Evolutionary conservation across 1,140 invertebrate species (phyloP), one percentile per base, ranked within the genome.

Genomic region (Scaptomyza pallida): DNA sequence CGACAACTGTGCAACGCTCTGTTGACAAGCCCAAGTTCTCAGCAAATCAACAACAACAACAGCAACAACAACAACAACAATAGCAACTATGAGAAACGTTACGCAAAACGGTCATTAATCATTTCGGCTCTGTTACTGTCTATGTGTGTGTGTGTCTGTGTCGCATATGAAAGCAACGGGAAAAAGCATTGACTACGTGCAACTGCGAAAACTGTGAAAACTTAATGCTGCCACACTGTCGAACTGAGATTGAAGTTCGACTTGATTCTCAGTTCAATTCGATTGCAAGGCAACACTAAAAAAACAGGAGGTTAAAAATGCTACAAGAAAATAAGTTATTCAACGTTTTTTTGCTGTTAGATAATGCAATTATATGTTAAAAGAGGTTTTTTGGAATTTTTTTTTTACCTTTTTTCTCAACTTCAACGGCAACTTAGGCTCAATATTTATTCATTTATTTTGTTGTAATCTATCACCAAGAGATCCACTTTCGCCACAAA

Each of bases 41-140:
- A 30, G 40, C 44, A 60, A 67, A 60, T 59, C 56, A 51, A 61
- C 67, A 62, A 33, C 57, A 54, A 17, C 57, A 47, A 35, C 37
- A 30, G 21, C 57, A 54, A 17, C 57, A 47, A 35, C 37, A 30
- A n/a, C 33, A 69, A 51, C 44, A 76, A 43, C 19, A 75, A 54
- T 52, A 76, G 52, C 60, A 60, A 63, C 65, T 57, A 70, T 37
- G 47, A 63, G 16, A 44, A 59, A 40, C 50, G 48, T 63, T 71
- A 56, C 63, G 78, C 72, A 80, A 86, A 81, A 60, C 56, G 82
- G 81, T 86, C 81, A 86, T 86, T 86, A 86, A 86, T 86, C 81
- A 86, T 86, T 81, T 72, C 54, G 61, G 41, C 70, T 54, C 55
- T 72, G 51, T 50, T 60, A 41, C 72, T 55, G 61, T 69, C 48